A percentile compares a stretch with the other conserved stretches of the same genome.
These are phyloP conservation scores for Quadroppia sp. DNA, from an alignment of 2,888 invertebrate genomes.

Conservation along the genomic window DNA sequence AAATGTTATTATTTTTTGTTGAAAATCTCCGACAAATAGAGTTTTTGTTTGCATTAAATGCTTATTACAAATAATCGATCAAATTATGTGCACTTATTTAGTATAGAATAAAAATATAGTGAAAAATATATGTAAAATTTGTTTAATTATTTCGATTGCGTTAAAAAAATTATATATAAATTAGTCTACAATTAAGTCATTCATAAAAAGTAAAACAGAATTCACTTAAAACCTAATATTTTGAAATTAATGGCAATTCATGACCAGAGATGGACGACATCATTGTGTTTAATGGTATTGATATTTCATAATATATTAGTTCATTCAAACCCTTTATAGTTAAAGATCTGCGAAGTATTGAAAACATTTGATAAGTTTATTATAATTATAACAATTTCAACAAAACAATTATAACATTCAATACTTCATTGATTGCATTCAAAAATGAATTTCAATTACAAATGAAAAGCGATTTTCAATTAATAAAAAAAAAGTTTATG, in stretches of 20 bases:
- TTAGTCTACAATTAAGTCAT: constrained; percentile 17
- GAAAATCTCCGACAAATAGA: background rate
- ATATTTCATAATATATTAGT: no score
- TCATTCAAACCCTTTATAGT: background rate
- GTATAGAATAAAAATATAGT: background rate
- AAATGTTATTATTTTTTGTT: no score
- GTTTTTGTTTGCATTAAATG: background rate
- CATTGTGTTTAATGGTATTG: no score
- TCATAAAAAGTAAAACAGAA: background rate
- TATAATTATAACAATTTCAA: background rate
- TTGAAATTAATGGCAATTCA: constrained; percentile 32
- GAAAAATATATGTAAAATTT: constrained; percentile 2
- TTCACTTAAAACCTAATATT: constrained; percentile 14
- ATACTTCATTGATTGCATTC: background rate
- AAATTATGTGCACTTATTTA: background rate
- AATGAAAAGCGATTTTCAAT: background rate
- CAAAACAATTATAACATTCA: background rate
- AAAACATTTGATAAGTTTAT: background rate
- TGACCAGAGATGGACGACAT: constrained; percentile 37
- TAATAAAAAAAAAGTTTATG: background rate
- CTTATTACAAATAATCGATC: background rate
- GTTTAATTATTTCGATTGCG: background rate
- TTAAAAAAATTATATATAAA: constrained; percentile 11
- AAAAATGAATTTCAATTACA: background rate
- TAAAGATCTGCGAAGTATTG: background rate